Base-by-base conservation (phyloP, 2,797 vertebrate genomes). In the Myotis vivesi region DNA sequence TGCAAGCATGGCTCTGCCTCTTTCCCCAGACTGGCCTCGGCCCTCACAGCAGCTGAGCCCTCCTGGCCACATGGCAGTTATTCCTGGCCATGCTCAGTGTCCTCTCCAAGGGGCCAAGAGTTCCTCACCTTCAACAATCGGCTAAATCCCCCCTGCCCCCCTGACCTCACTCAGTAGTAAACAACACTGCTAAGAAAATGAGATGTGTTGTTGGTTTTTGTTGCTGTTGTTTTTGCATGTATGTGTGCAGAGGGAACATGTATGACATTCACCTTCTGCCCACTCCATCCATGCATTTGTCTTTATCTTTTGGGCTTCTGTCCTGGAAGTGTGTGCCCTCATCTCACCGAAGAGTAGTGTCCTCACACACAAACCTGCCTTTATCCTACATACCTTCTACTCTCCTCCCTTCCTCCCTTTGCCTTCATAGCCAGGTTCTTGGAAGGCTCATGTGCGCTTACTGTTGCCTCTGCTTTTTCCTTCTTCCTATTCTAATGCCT, bases 81-180 rank as follows among this genome's bases (percentile, higher is more conserved):
- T 44, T 1, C 8, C 38, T 59, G 49, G 22, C 7, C 1, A 64
- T 15, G 38, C 15, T 19, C 66, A 53, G 36, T 2, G 25, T 62
- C 85, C 51, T 33, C n/a, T 94, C 33, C 30, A 68, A 71, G 5
- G 22, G 30, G 25, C 20, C 16, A 86, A 49, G 41, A 25, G 17
- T 76, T 17, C 22, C 28, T 62, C 22, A 38, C 38, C 59, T 41
- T 33, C 44, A 36, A 7, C 23, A 30, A 62, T n/a, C 49, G 53
- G 85, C 20, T 51, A 83, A 69, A 76, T n/a, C 51, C 49, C 20
- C 15, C 11, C 59, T 55, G 23, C 36, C 72, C 9, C 64, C 36
- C 77, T 62, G 66, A 75, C 38, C 62, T 77, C n/a, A 41, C 33
- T 62, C 11, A 33, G n/a, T 28, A 66, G 68, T n/a, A 92, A 77